These are phyloP conservation scores for Hemaris fuciformis DNA, from an alignment of 2,888 invertebrate species.

Conservation along the genomic window DNA sequence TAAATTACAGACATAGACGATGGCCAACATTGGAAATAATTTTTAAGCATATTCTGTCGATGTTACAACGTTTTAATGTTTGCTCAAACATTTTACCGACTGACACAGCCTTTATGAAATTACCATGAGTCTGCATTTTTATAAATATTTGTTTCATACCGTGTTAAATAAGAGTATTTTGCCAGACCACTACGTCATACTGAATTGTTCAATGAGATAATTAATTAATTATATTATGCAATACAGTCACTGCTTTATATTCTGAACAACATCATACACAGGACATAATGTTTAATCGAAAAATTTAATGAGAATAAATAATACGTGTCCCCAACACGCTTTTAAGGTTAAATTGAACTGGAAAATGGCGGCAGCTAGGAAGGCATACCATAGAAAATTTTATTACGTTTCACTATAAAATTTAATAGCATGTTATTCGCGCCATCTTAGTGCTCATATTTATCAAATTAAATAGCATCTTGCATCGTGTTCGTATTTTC, in stretches of 20 bases:
- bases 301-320: neutral
- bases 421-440: too few relatives aligned
- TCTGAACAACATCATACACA: neutral
- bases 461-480: too few relatives aligned
- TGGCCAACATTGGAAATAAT: neutral
- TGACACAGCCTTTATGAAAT: neutral
- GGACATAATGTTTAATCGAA: too few relatives aligned
- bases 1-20: slow-evolving; percentile 2
- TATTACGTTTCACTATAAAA: too few relatives aligned
- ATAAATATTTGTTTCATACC: neutral
- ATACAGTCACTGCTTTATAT: neutral
- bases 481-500: neutral
- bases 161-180: too few relatives aligned
- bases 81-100: slow-evolving; percentile 17
- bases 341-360: neutral
- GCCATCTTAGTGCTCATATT: too few relatives aligned
- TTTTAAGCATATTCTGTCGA: neutral
- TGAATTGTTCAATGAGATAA: too few relatives aligned
- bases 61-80: slow-evolving; percentile 7
- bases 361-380: too few relatives aligned
- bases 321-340: neutral
- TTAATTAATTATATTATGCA: too few relatives aligned
- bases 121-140: neutral
- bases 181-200: too few relatives aligned
- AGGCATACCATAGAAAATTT: too few relatives aligned